Evolutionary conservation across 1,140 invertebrate genomes (phyloP), one percentile per base, ranked within the genome.

Genomic region (Ceratina japonica): DNA sequence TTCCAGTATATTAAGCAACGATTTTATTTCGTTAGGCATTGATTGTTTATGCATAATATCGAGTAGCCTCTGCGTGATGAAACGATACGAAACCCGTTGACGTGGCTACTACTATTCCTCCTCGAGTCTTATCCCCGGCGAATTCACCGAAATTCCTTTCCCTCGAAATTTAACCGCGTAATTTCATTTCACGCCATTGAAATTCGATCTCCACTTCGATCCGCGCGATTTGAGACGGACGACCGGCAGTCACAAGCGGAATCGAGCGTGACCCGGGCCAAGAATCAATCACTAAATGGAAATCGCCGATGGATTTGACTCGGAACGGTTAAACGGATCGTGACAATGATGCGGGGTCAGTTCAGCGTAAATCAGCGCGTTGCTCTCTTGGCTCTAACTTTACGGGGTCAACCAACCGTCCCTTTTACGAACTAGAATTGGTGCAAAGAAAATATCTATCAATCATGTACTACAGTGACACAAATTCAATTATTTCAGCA

Each of bases 331-430:
- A 84, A 85, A 84, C 74, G 80, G 83, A 27, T 69, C 64, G 71
- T 79, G 86, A 84, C 83, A 83, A 87, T 87, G 79, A 83, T 73
- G 75, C 75, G 73, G 75, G 81, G 59, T 65, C 74, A 69, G 78
- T 74, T 78, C 18, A 64, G 77, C 52, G 80, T 85, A 86, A 87
- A 87, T 86, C 84, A 82, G 68, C 22, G 66, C 12, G 12, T 5
- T 52, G 71, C 18, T 8, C 37, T 52, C 49, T 52, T 61, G 54
- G 58, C 64, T 52, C 24, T 16, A 49, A 52, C 51, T 0, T 59
- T 44, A 44, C n/a, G 51, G 62, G 27, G 54, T 52, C 58, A 49
- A 3, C 62, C 59, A 27, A 56, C 51, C 58, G 52, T 4, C 62
- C 66, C 24, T 51, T 73, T 64, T 58, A 78, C 85, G 80, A 2